Evolutionary conservation across 1,140 invertebrate genomes (phyloP).

Genomic region (Panagrolaimus sp.): DNA sequence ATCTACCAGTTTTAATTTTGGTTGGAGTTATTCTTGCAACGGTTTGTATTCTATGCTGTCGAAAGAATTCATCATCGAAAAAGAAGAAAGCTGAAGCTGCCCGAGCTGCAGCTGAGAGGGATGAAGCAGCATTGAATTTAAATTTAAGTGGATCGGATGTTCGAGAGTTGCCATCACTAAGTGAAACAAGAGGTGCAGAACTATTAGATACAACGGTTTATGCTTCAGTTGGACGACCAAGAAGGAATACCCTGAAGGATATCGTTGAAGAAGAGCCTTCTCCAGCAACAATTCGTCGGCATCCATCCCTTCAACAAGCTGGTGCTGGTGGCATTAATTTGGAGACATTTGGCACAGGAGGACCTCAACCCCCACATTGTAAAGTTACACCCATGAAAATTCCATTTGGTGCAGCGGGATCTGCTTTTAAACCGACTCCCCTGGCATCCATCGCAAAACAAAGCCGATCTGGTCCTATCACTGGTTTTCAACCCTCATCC

Average conservation of each 20-base stretch:
- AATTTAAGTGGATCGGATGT: constrained; percentile 8
- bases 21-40: constrained; percentile 24
- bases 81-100: constrained; percentile 35
- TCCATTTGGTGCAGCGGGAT: constrained; percentile 25
- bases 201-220: constrained; percentile 35
- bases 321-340: constrained; percentile 30
- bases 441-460: constrained; percentile 18
- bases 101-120: background rate
- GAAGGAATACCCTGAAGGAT: constrained; percentile 36
- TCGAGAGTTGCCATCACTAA: constrained; percentile 13
- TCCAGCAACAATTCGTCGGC: background rate
- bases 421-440: background rate
- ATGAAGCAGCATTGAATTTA: background rate
- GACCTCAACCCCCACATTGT: background rate
- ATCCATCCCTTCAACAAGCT: constrained; percentile 23
- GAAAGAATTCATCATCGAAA: constrained; percentile 15
- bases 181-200: constrained; percentile 18
- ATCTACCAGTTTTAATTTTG: constrained; percentile 40
- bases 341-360: constrained; percentile 18
- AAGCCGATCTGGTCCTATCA: constrained; percentile 16
- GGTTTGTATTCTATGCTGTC: constrained; percentile 35
- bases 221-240: constrained; percentile 29
- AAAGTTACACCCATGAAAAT: constrained; percentile 22
- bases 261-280: constrained; percentile 13
- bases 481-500: background rate